These are phyloP conservation scores for Caprella mutica DNA, from an alignment of 2,888 invertebrate genomes.

Conservation along the genomic window DNA sequence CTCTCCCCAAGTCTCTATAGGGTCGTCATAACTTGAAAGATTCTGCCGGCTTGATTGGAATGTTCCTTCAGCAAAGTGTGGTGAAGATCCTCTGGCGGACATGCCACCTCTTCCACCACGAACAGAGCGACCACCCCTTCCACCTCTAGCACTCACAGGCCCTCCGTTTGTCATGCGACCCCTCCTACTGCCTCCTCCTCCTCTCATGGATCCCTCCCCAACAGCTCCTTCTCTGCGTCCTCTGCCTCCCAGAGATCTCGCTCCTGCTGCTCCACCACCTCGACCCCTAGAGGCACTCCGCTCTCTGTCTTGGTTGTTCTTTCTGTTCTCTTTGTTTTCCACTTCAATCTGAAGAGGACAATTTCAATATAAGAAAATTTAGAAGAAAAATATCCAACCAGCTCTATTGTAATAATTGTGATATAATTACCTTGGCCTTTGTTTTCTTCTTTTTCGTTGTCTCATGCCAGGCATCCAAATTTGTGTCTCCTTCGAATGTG, in stretches of 20 bases:
- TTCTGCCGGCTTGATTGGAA: constrained; percentile 2
- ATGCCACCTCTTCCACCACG: constrained; percentile 12
- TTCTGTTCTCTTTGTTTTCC: constrained; percentile 33
- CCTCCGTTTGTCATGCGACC: constrained; percentile 3
- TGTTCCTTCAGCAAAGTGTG: background rate
- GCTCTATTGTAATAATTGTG: background rate
- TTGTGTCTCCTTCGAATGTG: constrained; percentile 57
- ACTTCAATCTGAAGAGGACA: constrained; percentile 14
- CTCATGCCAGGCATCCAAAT: constrained; percentile 40
- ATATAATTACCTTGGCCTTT: constrained; percentile 21
- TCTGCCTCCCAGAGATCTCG: background rate
- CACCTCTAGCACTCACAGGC: background rate
- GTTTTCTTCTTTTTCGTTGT: constrained; percentile 34
- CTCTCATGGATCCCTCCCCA: background rate
- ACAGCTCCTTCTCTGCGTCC: background rate
- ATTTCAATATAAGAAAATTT: background rate
- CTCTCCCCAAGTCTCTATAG: constrained; percentile 42
- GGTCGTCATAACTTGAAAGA: background rate
- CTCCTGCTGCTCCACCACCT: constrained; percentile 17
- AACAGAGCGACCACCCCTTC: background rate
- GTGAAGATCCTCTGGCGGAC: constrained; percentile 3
- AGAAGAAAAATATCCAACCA: background rate
- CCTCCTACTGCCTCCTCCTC: background rate
- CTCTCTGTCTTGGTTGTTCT: constrained; percentile 15
- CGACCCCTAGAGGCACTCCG: constrained; percentile 30